Evolutionary conservation across 53 echinoderm and acorn worm genomes (phyloP).

Genomic region (Actinopyga echinites): DNA sequence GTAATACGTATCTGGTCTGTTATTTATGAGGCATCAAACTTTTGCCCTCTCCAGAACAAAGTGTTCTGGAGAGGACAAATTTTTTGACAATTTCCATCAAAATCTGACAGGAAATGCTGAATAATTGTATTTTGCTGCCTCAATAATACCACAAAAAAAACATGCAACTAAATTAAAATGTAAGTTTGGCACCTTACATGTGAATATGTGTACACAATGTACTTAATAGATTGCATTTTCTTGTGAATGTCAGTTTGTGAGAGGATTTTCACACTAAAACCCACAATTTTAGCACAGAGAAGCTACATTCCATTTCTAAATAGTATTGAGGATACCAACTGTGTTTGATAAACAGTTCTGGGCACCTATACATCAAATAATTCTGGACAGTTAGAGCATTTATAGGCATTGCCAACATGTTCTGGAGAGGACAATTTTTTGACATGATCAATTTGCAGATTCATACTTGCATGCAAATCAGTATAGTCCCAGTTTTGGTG

Average conservation of each 20-base stretch:
- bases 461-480: neutral
- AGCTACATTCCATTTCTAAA: neutral
- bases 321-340: neutral
- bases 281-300: neutral
- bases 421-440: conserved; percentile 1
- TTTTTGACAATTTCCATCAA: neutral
- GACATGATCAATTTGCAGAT: conserved; percentile 5
- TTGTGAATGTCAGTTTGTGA: neutral
- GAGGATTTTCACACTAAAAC: neutral
- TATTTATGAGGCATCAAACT: no score
- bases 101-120: neutral
- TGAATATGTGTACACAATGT: neutral
- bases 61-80: neutral
- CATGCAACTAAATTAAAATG: neutral
- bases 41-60: no score
- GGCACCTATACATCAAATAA: neutral
- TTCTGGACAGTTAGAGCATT: neutral
- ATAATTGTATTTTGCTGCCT: neutral
- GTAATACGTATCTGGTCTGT: no score
- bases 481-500: neutral
- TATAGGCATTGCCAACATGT: neutral
- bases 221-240: neutral
- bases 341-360: neutral
- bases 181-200: no score
- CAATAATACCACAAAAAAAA: neutral